Evolutionary conservation across 1,140 invertebrate species (phyloP), one percentile per base, ranked within the genome.

Genomic region (Idris sp.): DNA sequence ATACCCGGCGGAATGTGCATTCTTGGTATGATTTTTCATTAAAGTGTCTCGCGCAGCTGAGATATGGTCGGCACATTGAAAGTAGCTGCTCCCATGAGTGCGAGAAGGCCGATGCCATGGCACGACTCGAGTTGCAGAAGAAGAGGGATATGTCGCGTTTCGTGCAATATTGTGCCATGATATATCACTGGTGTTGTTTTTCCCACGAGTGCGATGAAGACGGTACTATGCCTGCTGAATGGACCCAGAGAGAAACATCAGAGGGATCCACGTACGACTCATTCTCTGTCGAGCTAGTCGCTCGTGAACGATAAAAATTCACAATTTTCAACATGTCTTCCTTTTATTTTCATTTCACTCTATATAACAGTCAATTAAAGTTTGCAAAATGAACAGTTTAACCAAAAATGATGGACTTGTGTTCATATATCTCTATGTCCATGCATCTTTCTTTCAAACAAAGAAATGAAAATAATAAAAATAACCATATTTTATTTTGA

Each of bases 1-100:
- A 81, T 82, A 82, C 79, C 79, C 79, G 76, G 69, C 68, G 78
- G 81, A 78, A 81, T 80, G 81, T 80, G 81, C 77, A 84, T 85
- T 86, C 83, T 77, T 82, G 81, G 84, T 85, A 86, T 86, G 85
- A 86, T 85, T 86, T 86, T 85, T 86, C 84, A 86, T 86, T 86
- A 86, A 85, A 85, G 83, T 86, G 84, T 86, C 84, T 83, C 76
- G 48, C 77, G 72, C 61, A 77, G 69, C 78, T 86, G 84, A 86
- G 84, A 86, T 85, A 86, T 85, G 81, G 79, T 73, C 76, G 78
- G 81, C 80, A 86, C 84, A 86, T 86, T 86, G 84, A 86, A 86
- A 85, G 83, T 84, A 82, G 79, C 82, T 79, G 75, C 73, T 82
- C 81, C 81, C 81, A 76, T 43, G 80, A 81, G 81, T 74, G 74